Conservation (phyloP, 2,888 invertebrate genomes). For the Calameuta filiformis region DNA sequence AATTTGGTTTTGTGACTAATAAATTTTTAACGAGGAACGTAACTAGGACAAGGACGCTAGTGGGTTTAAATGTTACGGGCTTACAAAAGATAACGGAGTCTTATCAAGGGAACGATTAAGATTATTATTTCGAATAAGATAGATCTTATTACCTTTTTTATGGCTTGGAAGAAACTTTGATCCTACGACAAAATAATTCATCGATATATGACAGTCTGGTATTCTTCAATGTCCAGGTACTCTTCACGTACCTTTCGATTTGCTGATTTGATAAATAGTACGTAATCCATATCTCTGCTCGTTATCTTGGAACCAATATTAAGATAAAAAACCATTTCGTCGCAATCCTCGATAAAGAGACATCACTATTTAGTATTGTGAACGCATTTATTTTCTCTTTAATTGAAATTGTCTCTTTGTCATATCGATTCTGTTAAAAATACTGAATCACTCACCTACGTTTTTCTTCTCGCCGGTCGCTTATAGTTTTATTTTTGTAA, state of each 20-base stretch:
- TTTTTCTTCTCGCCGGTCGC: not conserved
- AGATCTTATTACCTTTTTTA: not conserved
- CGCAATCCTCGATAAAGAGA: not conserved
- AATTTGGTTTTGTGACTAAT: not conserved
- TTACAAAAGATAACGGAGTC: not conserved
- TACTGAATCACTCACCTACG: not conserved
- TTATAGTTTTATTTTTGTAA: not conserved
- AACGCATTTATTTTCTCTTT: not conserved
- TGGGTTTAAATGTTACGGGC: not conserved
- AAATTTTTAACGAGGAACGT: not conserved
- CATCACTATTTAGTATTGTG: not conserved
- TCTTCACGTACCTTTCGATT: not conserved
- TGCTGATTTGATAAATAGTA: constrained; percentile 9
- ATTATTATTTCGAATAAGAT: not conserved
- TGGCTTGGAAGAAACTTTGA: not conserved
- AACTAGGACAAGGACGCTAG: not conserved
- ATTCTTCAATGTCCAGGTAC: not conserved
- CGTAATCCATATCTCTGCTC: constrained; percentile 9
- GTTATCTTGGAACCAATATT: constrained; percentile 11
- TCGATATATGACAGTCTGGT: not conserved
- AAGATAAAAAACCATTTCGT: constrained; percentile 11
- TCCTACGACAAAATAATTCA: not conserved
- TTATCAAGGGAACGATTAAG: not conserved
- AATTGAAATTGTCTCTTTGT: not conserved
- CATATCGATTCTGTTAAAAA: not conserved